Evolutionary conservation across 2,888 invertebrate species (phyloP), one percentile per base, ranked within the genome.

Genomic region (Plagodis dolabraria): DNA sequence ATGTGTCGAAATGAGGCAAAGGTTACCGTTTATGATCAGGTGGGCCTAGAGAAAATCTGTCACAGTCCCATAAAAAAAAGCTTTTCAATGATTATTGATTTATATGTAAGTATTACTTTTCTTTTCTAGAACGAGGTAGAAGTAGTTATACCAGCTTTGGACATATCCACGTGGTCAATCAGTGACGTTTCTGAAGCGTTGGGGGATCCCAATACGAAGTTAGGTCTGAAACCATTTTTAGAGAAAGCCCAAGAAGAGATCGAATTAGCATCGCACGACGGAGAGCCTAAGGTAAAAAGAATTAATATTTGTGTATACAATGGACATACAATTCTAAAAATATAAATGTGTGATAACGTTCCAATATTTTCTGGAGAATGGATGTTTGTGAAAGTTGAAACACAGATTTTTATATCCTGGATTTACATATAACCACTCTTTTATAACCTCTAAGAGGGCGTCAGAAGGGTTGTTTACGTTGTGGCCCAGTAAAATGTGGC

Each of bases 161-260:
- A 77, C 53, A 60, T 76, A 49, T 76, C 80, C 35, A 69, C 71
- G 49, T 81, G 84, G 87, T 77, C 76, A 2, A 66, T 82, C 36
- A 7, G 69, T 2, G 77, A 87, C 53, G 67, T 87, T 35, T 73
- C 79, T 11, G 58, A 55, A 0, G 87, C 86, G 36, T 69, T 88
- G 22, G 63, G 77, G 45, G 67, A 79, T 72, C 83, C 87, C 2
- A 56, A 53, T 42, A 83, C 81, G 12, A 68, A 80, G 63, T 72
- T 81, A 2, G 76, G 70, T 5, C 64, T 83, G 2, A 43, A 81
- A 2, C 83, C 86, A 2, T 73, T 77, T 68, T 67, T 87, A 22
- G 80, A 82, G 53, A 60, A 70, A 2, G 87, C 83, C 7, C 73
- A 85, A n/a, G 74, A 86, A 66, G 48, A 72, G n/a, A 68, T 85